Base-by-base conservation (phyloP, 2,888 invertebrate genomes). In the Idaea dimidiata region DNA sequence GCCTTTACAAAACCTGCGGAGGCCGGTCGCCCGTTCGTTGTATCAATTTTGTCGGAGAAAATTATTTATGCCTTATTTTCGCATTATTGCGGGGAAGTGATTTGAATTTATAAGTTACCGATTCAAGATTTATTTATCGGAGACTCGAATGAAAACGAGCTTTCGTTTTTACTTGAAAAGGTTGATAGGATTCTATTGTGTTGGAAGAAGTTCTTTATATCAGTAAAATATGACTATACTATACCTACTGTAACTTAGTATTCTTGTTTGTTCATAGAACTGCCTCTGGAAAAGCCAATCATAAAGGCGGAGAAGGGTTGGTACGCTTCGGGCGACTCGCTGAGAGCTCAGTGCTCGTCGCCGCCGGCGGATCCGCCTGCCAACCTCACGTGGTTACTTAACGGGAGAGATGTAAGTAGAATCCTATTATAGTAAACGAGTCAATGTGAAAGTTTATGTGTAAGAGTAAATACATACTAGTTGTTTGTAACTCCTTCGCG, bases 281-380 rank as follows among this genome's bases (percentile, higher is more conserved):
- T 96, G 66, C 97, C 97, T 5, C 94, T 95, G 65, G 94, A 94
- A 69, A 94, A 95, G 73, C 97, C 97, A 33, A 91, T 93, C 72
- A 95, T 97, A 81, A 94, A 94, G 77, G 95, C 96, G 2, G 96
- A 96, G 78, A 94, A 95, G 67, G 95, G 95, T 56, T 95, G 96
- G 81, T 96, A 97, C 78, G 95, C 96, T 68, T 95, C 95, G 5
- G 97, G 96, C 7, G 96, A 97, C 83, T 94, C 94, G n/a, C 90
- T 97, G 62, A 91, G 94, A 66, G 97, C 97, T 62, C 97, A 97
- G 82, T 97, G 97, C 84, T 95, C 95, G 18, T 95, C 96, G 1
- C 95, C 95, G 7, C 95, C 96, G 0, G 96, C 97, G 16, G 94
- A 95, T 72, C 97, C 97, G 0, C 94, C 95, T 17, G 96, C 96